These are phyloP conservation scores for Chloropsis cyanopogon DNA, from an alignment of 2,113 vertebrate genomes.

Conservation along the genomic window DNA sequence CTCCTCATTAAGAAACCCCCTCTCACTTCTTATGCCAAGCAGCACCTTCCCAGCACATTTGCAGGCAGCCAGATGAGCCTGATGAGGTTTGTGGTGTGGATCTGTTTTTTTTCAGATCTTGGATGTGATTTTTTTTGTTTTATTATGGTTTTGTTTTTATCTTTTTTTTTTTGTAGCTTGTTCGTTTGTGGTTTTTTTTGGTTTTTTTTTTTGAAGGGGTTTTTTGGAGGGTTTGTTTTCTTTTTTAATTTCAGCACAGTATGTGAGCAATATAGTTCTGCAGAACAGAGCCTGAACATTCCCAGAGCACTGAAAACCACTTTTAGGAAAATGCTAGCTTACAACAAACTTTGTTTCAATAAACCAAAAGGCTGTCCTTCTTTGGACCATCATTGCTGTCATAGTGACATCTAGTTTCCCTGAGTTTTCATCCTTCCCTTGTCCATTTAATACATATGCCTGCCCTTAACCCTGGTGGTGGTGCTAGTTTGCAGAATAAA, in stretches of 20 bases:
- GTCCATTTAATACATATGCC: background rate
- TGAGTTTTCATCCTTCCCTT: background rate
- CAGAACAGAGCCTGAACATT: background rate
- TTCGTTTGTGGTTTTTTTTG: background rate
- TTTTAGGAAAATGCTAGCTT: background rate
- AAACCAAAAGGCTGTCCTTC: background rate
- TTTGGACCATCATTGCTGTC: background rate
- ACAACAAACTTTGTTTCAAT: background rate
- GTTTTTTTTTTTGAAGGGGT: background rate
- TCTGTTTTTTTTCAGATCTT: too few species aligned
- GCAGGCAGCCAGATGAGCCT: background rate
- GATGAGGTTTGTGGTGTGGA: background rate
- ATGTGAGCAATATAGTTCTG: background rate
- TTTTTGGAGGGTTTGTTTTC: background rate
- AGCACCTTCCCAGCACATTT: background rate
- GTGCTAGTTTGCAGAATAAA: background rate
- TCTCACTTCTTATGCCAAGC: too few species aligned
- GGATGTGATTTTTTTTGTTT: too few species aligned
- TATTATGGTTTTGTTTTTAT: too few species aligned
- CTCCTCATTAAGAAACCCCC: background rate
- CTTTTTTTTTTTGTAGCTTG: background rate
- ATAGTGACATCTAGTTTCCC: background rate
- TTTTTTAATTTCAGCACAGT: background rate
- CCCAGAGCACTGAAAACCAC: background rate
- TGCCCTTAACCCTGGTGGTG: background rate